Evolutionary conservation across 2,797 vertebrate genomes (phyloP).

Genomic region (Pelochelys cantorii): DNA sequence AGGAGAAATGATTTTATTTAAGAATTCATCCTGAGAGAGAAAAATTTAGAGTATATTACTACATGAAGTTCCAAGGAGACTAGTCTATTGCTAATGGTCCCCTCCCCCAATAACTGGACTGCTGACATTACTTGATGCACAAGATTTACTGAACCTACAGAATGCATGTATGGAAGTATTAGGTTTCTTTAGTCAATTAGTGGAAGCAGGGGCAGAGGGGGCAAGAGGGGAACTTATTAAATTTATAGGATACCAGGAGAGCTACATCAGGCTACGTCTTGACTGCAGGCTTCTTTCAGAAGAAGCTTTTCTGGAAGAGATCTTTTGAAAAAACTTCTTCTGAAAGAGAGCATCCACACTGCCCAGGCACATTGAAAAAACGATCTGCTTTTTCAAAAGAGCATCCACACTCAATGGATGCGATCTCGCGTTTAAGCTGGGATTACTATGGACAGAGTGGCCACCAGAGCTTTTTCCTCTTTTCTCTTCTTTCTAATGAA

Average conservation of each 20-base stretch:
- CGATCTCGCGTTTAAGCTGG: too few species aligned
- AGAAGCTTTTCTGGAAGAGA: too few species aligned
- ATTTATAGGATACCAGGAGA: not conserved
- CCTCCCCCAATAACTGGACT: not conserved
- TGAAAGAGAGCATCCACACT: too few species aligned
- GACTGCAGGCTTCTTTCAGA: too few species aligned
- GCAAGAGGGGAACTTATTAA: not conserved
- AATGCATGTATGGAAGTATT: not conserved
- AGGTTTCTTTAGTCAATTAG: not conserved
- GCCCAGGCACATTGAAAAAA: too few species aligned
- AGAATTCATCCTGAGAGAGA: not conserved
- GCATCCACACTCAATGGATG: too few species aligned
- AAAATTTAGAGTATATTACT: not conserved
- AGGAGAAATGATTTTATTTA: not conserved
- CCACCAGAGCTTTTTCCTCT: too few species aligned
- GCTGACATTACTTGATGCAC: not conserved
- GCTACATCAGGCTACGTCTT: not conserved
- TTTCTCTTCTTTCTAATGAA: too few species aligned
- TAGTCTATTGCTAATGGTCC: not conserved
- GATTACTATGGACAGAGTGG: too few species aligned
- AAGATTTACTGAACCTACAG: not conserved
- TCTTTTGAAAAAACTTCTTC: too few species aligned
- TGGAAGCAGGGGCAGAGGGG: not conserved
- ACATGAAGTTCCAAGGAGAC: not conserved
- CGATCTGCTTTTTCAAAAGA: too few species aligned